Evolutionary conservation across 2,888 invertebrate genomes (phyloP), one percentile per base, ranked within the genome.

Genomic region (Callosobruchus maculatus): DNA sequence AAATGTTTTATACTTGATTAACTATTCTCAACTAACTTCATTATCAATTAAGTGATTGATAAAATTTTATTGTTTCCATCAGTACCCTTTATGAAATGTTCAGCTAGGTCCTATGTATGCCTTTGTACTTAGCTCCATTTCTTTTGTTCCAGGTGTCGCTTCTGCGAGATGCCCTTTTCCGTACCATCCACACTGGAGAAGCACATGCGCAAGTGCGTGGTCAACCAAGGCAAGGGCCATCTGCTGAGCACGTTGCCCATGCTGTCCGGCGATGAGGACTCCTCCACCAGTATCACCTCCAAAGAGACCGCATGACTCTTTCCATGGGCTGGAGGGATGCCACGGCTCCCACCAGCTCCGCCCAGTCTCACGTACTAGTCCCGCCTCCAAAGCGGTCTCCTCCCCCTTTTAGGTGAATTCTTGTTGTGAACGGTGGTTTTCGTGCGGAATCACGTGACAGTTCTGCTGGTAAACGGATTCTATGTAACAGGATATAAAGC

Each of bases 161-260:
- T 99, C 88, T 99, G 99, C 89, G 96, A 97, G 88, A 99, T 99
- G 99, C 99, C 99, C 74, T 99, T 99, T 90, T 98, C 98, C 72
- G 99, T 99, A 79, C 98, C 99, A 78, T 98, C 98, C 78, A 99
- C 99, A 9, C 90, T 99, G 75, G 99, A 99, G 89, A 99, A 99
- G 88, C 99, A 99, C 90, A 99, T 99, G 99, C 92, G 99, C 75
- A 99, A 99, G 89, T 99, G 99, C 89, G 98, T 99, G 77, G 99
- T 98, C 81, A 96, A 94, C 88, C 95, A 95, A 88, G 94, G 94
- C 85, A 94, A 95, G 85, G 92, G 92, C 80, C 88, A 86, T 79
- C 80, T 88, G 79, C 80, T 88, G 76, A 83, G 86, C 77, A 89
- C 88, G 81, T 88, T 90, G 87, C 88, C 87, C 79, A 92, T 90